Conservation (phyloP, 2,797 vertebrate species). For the Pseudochromis fuscus region DNA sequence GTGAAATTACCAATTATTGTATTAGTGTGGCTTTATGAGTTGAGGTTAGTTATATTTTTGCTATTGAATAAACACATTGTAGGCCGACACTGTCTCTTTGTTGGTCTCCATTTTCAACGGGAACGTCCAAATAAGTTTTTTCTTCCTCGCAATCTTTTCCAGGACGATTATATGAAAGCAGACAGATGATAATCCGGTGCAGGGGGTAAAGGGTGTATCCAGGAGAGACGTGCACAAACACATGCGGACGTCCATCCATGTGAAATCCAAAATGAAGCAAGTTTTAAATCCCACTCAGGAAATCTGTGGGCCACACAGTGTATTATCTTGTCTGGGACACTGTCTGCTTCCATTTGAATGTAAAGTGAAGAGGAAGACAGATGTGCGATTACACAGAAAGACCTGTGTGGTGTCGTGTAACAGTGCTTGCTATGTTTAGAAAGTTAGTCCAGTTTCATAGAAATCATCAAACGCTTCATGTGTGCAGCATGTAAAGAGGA, state of each 20-base stretch:
- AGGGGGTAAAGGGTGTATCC: not conserved
- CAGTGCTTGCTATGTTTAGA: not conserved
- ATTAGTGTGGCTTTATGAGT: conserved; percentile 12
- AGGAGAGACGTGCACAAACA: not conserved
- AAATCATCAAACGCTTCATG: not conserved
- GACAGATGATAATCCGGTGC: not conserved
- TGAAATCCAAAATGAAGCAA: conserved; percentile 31
- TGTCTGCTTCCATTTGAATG: conserved; percentile 5
- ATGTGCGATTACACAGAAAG: not conserved
- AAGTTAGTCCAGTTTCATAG: conserved; percentile 11
- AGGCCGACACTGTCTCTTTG: not conserved
- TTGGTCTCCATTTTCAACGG: not conserved
- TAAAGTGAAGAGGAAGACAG: not conserved
- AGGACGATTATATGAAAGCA: not conserved
- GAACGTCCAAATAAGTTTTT: not conserved
- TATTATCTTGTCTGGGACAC: not conserved
- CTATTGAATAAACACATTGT: conserved; percentile 49
- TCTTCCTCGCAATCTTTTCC: conserved; percentile 2
- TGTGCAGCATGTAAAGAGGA: no score
- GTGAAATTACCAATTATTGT: not conserved
- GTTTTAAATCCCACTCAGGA: conserved; percentile 11
- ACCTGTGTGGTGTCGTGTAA: not conserved
- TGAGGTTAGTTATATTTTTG: conserved; percentile 48
- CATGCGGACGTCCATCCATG: not conserved
- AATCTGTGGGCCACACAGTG: not conserved